phyloP scores from a whole-genome alignment of 2,113 vertebrate genomes.

The Monopterus albus region DNA sequence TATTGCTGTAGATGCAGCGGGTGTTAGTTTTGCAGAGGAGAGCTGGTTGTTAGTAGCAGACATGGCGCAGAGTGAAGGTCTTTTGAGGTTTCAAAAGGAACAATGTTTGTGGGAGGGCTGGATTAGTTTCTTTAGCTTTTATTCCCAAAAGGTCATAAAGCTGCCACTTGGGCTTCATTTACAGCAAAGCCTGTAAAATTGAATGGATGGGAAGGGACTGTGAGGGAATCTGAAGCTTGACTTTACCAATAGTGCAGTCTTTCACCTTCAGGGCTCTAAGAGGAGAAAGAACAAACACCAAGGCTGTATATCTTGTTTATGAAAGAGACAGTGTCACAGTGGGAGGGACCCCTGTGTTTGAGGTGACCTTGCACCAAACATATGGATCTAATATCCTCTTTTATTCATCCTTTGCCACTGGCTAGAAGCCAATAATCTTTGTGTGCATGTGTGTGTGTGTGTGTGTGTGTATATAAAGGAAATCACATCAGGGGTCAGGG shows the following conservation, averaged over 20 bases:
- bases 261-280: conserved; percentile 22
- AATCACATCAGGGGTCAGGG: conserved; percentile 4
- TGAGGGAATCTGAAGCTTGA: conserved; percentile 43
- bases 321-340: conserved; percentile 28
- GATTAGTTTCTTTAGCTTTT: conserved; percentile 70
- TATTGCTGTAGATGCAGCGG: background rate
- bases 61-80: conserved; percentile 33
- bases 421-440: conserved; percentile 1
- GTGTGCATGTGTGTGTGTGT: too few relatives aligned
- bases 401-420: conserved; percentile 15
- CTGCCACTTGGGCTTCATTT: conserved; percentile 71
- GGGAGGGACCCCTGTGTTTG: conserved; percentile 18
- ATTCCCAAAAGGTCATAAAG: conserved; percentile 77
- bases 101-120: conserved; percentile 49
- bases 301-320: conserved; percentile 29
- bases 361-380: conserved; percentile 18
- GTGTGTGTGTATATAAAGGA: too few relatives aligned
- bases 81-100: conserved; percentile 43
- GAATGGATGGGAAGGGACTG: conserved; percentile 47
- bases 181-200: conserved; percentile 34
- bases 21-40: background rate
- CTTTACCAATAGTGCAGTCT: conserved; percentile 9
- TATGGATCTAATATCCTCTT: conserved; percentile 19
- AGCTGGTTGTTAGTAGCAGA: conserved; percentile 7
- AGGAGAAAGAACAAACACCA: conserved; percentile 26